These are phyloP conservation scores for Sciurus carolinensis DNA, from an alignment of 2,797 vertebrate genomes.

Conservation along the genomic window DNA sequence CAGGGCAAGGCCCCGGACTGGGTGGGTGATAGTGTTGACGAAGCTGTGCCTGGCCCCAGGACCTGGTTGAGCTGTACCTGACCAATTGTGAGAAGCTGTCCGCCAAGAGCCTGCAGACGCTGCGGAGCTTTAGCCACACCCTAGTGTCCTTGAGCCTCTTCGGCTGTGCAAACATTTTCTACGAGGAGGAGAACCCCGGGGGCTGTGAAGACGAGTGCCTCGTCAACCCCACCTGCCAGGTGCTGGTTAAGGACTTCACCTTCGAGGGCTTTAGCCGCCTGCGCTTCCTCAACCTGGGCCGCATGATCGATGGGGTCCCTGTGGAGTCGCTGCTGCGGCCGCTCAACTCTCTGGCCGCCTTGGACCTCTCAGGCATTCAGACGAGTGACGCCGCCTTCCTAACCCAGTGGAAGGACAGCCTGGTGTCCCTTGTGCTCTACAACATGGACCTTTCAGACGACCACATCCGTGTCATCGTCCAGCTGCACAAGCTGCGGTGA, in stretches of 20 bases:
- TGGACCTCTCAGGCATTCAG: conserved; percentile 96
- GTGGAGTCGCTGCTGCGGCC: conserved; percentile 94
- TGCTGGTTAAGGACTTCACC: conserved; percentile 95
- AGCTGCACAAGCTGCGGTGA: conserved; percentile 96
- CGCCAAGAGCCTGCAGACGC: conserved; percentile 95
- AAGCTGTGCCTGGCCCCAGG: conserved; percentile 88
- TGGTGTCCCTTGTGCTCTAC: conserved; percentile 97
- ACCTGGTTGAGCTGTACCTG: conserved; percentile 97
- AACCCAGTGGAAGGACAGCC: conserved; percentile 95
- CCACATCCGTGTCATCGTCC: conserved; percentile 93
- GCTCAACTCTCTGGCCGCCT: conserved; percentile 92
- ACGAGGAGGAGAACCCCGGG: conserved; percentile 93
- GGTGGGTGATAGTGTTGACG: neutral
- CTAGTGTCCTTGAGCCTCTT: conserved; percentile 97
- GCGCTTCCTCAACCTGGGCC: conserved; percentile 95
- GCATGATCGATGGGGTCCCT: conserved; percentile 93
- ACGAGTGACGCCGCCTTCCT: conserved; percentile 94
- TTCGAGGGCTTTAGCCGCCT: conserved; percentile 97
- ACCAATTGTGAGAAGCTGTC: conserved; percentile 97
- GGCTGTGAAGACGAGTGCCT: conserved; percentile 92
- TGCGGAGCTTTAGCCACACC: conserved; percentile 94
- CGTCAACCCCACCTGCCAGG: conserved; percentile 93
- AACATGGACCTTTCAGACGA: conserved; percentile 98
- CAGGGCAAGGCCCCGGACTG: neutral
- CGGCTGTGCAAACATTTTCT: conserved; percentile 96